phyloP scores from a whole-genome alignment of 2,113 vertebrate genomes.

The Amphiprion ocellaris region DNA sequence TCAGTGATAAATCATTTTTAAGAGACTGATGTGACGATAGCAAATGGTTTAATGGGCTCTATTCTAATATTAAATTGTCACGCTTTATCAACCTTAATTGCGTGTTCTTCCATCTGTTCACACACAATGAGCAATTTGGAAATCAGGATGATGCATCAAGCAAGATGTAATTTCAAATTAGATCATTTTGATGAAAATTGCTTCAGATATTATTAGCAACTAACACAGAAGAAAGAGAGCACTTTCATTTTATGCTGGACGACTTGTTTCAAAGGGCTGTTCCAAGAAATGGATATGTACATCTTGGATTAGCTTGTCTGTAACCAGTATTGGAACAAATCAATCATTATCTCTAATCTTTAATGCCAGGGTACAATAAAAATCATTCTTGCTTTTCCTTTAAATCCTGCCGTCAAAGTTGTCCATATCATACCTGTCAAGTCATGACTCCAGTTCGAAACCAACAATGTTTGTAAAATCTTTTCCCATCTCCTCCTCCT shows the following conservation, averaged over 20 bases:
- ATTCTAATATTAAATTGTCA: conserved; percentile 38
- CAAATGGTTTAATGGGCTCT: conserved; percentile 36
- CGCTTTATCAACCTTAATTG: conserved; percentile 56
- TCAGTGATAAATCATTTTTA: conserved; percentile 57
- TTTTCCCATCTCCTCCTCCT: too few relatives aligned
- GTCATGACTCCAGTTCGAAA: too few relatives aligned
- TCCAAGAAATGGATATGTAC: too few relatives aligned
- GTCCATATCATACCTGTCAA: too few relatives aligned
- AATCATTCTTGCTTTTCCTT: too few relatives aligned
- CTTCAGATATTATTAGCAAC: conserved; percentile 15
- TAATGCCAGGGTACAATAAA: too few relatives aligned
- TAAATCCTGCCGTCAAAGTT: too few relatives aligned
- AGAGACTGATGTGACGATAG: conserved; percentile 36
- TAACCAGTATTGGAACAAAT: too few relatives aligned
- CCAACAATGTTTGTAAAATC: too few relatives aligned
- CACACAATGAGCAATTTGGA: conserved; percentile 26
- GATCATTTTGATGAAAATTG: conserved; percentile 22
- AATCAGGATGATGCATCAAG: conserved; percentile 37
- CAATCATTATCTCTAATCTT: too few relatives aligned
- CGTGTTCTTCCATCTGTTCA: conserved; percentile 53
- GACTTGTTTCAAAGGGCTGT: too few relatives aligned
- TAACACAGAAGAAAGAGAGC: not conserved
- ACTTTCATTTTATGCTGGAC: not conserved
- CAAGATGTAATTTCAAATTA: conserved; percentile 34
- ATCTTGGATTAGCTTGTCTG: too few relatives aligned